Evolutionary conservation across 2,797 vertebrate genomes (phyloP).

Genomic region (Alcedo atthis): DNA sequence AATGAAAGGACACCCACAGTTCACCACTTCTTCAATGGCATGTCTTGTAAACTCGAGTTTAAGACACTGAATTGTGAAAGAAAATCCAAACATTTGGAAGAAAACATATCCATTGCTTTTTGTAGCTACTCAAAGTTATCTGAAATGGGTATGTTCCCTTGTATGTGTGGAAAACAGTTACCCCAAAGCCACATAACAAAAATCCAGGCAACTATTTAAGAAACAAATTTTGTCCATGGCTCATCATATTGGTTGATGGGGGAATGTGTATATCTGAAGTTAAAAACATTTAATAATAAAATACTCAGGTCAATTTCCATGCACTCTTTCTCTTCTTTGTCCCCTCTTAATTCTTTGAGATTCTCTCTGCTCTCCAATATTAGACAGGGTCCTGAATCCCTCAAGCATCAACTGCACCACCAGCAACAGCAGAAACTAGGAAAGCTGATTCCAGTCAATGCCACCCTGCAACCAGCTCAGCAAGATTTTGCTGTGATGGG

Average conservation of each 20-base stretch:
- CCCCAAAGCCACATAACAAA: background rate
- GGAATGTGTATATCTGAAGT: background rate
- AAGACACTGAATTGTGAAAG: background rate
- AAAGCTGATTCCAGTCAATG: background rate
- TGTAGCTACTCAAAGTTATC: background rate
- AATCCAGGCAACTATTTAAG: background rate
- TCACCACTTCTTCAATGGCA: background rate
- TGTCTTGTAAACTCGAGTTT: background rate
- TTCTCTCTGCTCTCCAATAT: background rate
- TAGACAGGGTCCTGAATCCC: background rate
- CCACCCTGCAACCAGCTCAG: background rate
- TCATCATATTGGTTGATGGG: background rate
- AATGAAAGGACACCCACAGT: background rate
- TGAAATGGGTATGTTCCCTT: background rate
- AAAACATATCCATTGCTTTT: background rate
- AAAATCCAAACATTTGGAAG: background rate
- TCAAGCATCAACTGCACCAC: background rate
- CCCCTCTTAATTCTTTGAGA: background rate
- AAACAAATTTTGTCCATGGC: background rate
- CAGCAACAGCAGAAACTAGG: background rate
- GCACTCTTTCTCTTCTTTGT: background rate
- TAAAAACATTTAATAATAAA: background rate
- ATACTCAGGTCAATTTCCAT: background rate
- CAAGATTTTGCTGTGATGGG: background rate
- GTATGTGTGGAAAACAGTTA: background rate